Conservation (phyloP, 2,797 vertebrate species). For the Xiphophorus birchmanni region DNA sequence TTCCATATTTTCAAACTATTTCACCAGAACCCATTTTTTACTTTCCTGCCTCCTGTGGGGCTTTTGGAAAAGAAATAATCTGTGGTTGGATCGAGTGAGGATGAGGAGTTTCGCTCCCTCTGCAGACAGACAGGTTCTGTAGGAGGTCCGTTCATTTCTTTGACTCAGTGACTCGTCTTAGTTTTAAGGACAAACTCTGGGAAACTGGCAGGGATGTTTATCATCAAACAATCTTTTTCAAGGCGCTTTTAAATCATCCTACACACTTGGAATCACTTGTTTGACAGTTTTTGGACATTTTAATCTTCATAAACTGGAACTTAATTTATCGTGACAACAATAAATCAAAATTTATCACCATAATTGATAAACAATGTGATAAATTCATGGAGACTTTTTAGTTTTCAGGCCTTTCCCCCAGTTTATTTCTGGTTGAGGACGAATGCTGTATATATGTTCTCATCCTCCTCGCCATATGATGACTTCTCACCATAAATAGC, state of each 20-base stretch:
- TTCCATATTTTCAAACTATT: neutral
- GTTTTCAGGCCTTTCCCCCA: neutral
- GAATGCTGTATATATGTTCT: neutral
- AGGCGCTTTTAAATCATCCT: no score
- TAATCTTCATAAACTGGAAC: no score
- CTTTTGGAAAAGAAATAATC: neutral
- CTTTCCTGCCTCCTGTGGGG: neutral
- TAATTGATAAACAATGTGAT: no score
- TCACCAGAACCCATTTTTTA: neutral
- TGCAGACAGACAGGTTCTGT: neutral
- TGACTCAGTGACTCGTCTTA: neutral
- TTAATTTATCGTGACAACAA: no score
- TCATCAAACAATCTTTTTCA: no score
- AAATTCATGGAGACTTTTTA: neutral
- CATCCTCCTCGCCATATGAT: neutral
- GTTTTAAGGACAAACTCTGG: no score
- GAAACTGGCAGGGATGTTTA: no score
- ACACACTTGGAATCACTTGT: no score
- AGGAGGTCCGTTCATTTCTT: neutral
- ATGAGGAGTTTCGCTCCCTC: neutral
- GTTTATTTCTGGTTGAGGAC: neutral
- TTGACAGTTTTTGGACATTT: no score
- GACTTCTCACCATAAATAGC: neutral
- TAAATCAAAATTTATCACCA: no score
- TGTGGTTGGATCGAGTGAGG: neutral